Percentiles rank a stretch among this genome's conserved stretches.
Conservation (phyloP, 2,113 vertebrate genomes). For the Campylomormyrus numenius region DNA sequence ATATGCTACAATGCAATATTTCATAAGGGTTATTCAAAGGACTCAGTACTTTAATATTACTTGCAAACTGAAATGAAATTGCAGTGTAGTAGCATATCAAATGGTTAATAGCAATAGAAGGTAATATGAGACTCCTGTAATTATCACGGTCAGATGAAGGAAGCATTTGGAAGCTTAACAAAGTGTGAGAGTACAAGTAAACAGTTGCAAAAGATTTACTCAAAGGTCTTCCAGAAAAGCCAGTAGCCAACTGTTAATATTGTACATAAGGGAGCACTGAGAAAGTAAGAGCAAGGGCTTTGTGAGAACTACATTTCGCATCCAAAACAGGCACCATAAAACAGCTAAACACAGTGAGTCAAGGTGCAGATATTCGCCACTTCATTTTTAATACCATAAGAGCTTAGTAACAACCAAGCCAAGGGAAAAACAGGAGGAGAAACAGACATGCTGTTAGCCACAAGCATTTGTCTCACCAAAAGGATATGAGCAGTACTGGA, state of each 20-base stretch:
- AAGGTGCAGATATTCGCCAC: neutral
- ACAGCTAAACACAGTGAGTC: neutral
- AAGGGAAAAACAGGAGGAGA: slow-evolving; percentile 8
- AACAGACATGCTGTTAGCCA: neutral
- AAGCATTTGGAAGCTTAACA: neutral
- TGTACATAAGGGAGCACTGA: neutral
- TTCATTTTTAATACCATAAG: neutral
- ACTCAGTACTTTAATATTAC: neutral
- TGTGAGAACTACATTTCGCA: neutral
- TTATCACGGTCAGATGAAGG: neutral
- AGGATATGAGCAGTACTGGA: neutral
- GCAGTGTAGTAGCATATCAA: neutral
- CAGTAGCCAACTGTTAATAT: neutral
- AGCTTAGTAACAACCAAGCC: neutral
- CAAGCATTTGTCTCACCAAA: slow-evolving; percentile 1
- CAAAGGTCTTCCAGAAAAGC: neutral
- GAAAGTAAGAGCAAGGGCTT: neutral
- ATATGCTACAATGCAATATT: neutral
- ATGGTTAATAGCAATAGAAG: neutral
- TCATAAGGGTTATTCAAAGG: neutral
- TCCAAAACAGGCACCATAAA: neutral
- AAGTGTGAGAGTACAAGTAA: neutral
- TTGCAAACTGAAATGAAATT: neutral
- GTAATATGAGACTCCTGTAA: neutral
- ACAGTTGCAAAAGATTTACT: neutral